Base-by-base conservation (phyloP, 2,888 invertebrate genomes). In the Leucophenga montana region DNA sequence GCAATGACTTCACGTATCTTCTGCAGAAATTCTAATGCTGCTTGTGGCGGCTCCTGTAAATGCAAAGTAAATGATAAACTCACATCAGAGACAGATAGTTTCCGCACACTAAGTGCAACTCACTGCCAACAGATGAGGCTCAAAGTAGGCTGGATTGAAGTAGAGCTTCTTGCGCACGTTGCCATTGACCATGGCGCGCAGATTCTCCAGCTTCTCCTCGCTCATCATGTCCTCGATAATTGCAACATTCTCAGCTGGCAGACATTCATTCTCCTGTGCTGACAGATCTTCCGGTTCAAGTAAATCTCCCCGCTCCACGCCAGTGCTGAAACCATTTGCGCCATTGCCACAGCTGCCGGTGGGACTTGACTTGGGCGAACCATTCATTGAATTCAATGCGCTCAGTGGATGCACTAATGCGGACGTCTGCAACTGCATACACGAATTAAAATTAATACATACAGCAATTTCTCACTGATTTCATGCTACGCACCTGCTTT, bases 141-240 rank as follows among this genome's bases (percentile, higher is more conserved):
- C 97, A 84, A 97, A 96, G 86, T 96, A 97, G 8, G 96, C 96
- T 0, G 96, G 96, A 87, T 96, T 96, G 84, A 96, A 96, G 85
- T 95, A 96, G 2, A 96, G 90, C 84, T 96, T 95, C 76, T 94
- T 91, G 67, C 95, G 90, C 0, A 93, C 93, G 31, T 92, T 92
- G 13, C 94, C 94, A 76, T 90, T 90, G n/a, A 90, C 88, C 73
- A 92, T 92, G 13, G 92, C 92, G 78, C 92, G 90, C 11, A 93
- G 90, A 66, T 89, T 90, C 76, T 94, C 94, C 76, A 93, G 90
- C 71, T 92, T 90, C 65, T 94, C 93, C 74, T 92, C 92, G 62
- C 90, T 87, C 71, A 89, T 89, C 74, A 93, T 91, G 5, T 95
- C 95, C 88, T 95, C 95, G 9, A 95, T 93, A 70, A 95, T 95